Conservation (phyloP, 1,140 invertebrate species). For the Formica exsecta region DNA sequence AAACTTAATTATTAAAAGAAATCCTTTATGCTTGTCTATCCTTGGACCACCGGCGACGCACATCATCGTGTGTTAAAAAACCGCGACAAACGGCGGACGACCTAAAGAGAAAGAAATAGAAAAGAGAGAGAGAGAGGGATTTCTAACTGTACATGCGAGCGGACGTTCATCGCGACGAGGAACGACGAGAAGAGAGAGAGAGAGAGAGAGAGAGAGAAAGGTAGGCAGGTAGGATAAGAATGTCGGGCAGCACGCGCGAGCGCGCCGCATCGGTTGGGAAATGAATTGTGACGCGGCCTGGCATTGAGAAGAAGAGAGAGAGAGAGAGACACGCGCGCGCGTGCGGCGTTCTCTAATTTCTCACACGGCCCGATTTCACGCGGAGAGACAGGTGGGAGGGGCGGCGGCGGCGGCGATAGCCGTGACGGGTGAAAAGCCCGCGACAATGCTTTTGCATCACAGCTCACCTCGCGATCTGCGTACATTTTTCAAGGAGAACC, state of each 20-base stretch:
- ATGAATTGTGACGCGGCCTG: conserved; percentile 73
- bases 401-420: conserved; percentile 4
- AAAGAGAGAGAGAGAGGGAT: not conserved
- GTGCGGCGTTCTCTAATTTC: conserved; percentile 65
- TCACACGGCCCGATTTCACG: conserved; percentile 67
- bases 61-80: not conserved
- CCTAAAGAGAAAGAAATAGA: conserved; percentile 30
- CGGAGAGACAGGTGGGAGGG: not conserved
- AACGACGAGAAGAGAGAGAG: conserved; percentile 16
- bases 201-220: conserved; percentile 27
- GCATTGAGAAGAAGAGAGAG: conserved; percentile 66
- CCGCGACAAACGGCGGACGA: not conserved
- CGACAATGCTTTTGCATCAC: conserved; percentile 58
- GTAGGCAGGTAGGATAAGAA: conserved; percentile 71
- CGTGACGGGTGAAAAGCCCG: conserved; percentile 46
- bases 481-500: conserved; percentile 62
- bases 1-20: not conserved
- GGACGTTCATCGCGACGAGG: conserved; percentile 16
- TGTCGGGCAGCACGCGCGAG: conserved; percentile 60
- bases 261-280: conserved; percentile 67
- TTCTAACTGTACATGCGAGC: conserved; percentile 71
- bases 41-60: not conserved
- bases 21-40: not conserved
- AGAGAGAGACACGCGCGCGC: not conserved
- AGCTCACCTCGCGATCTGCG: conserved; percentile 31